Base-by-base conservation (phyloP, 2,797 vertebrate species). In the Pangasius krempfi region DNA sequence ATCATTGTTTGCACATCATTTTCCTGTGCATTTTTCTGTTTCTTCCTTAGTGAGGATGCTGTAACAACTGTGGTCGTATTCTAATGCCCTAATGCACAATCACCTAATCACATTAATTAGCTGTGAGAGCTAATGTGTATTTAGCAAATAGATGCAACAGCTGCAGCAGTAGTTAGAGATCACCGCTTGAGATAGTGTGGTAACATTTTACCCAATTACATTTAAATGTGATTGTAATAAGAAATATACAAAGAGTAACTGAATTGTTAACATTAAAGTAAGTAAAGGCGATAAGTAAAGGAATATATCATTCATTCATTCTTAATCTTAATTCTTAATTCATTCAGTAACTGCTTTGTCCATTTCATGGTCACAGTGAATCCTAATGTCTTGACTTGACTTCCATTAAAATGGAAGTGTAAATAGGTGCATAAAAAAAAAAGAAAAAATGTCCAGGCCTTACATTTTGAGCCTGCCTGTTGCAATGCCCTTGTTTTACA, bases 141-240 rank as follows among this genome's bases (percentile, higher is more conserved):
- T 80, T 37, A 80, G 56, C 33, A 66, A 64, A 86, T 78, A 44
- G 54, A 79, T 66, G 75, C 58, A 86, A 66, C 58, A 79, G 73
- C 40, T 30, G 2, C 40, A 47, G 10, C 22, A 52, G 75, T 52
- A 37, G 27, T 79, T 87, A 66, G 58, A 40, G 33, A 25, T 58
- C 52, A 37, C 52, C 3, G 20, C 9, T 37, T 56, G n/a, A 56
- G 14, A 79, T 20, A 30, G 5, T 22, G 6, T 80, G 33, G 40
- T 81, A 81, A 37, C 54, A 81, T 58, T 37, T 80, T 8, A 58
- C 50, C 78, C 4, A 81, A 22, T 81, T 81, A 25, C 16, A 58
- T 81, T 25, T 81, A 3, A 79, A 37, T 37, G n/a, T 50, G 73
- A 76, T 50, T n/a, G 72, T 16, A 27, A 76, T 50, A 54, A 54